These are phyloP conservation scores for Seriola dumerili DNA, from an alignment of 2,113 vertebrate genomes.

Conservation along the genomic window DNA sequence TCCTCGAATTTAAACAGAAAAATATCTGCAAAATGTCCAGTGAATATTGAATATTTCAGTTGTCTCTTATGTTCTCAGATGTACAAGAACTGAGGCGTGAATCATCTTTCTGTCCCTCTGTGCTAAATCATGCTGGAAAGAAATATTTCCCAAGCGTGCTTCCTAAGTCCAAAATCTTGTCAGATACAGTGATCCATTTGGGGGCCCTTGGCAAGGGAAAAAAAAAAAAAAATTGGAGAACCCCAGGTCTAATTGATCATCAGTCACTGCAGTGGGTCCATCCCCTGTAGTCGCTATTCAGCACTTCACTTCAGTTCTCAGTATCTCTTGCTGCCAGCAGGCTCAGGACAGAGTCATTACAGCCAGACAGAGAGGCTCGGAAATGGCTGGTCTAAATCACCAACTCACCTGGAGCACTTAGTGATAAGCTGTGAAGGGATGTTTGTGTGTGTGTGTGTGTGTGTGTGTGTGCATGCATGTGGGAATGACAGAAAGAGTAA, in stretches of 20 bases:
- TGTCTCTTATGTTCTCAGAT: neutral
- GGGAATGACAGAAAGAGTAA: no score
- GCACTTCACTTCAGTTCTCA: constrained; percentile 54
- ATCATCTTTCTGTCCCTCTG: neutral
- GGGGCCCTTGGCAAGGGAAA: neutral
- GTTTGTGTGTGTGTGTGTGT: neutral
- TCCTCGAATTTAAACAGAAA: neutral
- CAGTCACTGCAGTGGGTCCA: constrained; percentile 52
- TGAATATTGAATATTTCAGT: neutral
- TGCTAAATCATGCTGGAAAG: neutral
- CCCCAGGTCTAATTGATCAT: constrained; percentile 60
- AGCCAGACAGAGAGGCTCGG: constrained; percentile 47
- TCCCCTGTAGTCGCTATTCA: constrained; percentile 56
- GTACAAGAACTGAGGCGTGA: neutral
- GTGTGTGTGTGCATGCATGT: neutral
- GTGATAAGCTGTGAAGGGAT: constrained; percentile 61
- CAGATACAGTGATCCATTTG: constrained; percentile 22
- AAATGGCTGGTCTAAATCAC: constrained; percentile 78
- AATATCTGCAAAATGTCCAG: neutral
- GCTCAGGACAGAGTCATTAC: constrained; percentile 65
- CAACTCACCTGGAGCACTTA: constrained; percentile 72
- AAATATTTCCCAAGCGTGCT: constrained; percentile 8
- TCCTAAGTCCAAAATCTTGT: constrained; percentile 35
- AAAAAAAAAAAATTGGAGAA: constrained; percentile 19
- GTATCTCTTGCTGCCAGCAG: constrained; percentile 71